Conservation (phyloP, 1,140 invertebrate genomes). For the Formica selysi region DNA sequence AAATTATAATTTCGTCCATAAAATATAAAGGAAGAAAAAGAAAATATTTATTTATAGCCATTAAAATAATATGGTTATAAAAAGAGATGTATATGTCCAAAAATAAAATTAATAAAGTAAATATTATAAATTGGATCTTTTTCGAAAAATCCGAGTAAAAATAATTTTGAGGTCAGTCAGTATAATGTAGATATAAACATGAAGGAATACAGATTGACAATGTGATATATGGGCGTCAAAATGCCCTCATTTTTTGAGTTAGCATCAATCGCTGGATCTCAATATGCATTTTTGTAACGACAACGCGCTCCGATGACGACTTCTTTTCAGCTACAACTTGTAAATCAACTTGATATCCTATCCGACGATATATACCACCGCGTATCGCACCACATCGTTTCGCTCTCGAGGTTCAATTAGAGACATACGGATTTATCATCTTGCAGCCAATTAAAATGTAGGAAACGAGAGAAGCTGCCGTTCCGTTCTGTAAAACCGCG, state of each 20-base stretch:
- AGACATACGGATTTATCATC: slow-evolving; percentile 82
- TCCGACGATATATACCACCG: not conserved
- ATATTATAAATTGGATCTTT: no score
- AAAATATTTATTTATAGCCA: not conserved
- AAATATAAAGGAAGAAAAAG: not conserved
- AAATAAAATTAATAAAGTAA: no score
- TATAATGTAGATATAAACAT: not conserved
- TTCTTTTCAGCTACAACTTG: not conserved
- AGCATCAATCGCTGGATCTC: slow-evolving; percentile 47
- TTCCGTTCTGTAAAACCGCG: slow-evolving; percentile 82
- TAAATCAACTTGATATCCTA: slow-evolving; percentile 15
- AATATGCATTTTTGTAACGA: slow-evolving; percentile 60
- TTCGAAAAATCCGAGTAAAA: no score
- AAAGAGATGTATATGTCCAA: no score
- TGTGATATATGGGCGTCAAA: no score
- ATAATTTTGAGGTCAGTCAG: no score
- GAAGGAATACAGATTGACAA: no score
- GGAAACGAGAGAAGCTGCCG: slow-evolving; percentile 82
- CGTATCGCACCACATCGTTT: slow-evolving; percentile 40
- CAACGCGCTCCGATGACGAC: slow-evolving; percentile 14
- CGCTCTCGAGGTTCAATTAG: slow-evolving; percentile 78
- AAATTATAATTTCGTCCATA: not conserved
- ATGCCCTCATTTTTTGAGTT: no score
- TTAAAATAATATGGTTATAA: not conserved
- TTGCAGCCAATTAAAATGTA: slow-evolving; percentile 83